Evolutionary conservation across 2,113 vertebrate genomes (phyloP).

Genomic region (Brevimyrus niger): DNA sequence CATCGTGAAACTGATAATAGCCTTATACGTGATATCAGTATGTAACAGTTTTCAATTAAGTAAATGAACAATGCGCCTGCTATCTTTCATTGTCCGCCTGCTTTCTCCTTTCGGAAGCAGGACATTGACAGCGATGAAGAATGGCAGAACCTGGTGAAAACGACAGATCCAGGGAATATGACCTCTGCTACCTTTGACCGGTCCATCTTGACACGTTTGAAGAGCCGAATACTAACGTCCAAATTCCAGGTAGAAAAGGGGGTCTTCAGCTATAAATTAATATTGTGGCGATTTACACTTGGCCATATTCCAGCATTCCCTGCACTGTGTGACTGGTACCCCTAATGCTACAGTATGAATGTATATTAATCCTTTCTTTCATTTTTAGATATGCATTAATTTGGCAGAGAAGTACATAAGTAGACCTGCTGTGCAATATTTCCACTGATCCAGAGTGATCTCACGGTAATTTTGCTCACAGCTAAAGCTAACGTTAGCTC

Average conservation of each 20-base stretch:
- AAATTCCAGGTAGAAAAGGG: constrained; percentile 64
- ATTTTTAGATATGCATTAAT: neutral
- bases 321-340: neutral
- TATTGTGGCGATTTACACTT: neutral
- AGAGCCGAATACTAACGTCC: constrained; percentile 52
- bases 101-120: constrained; percentile 41
- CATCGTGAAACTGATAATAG: neutral
- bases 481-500: neutral
- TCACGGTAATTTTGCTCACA: neutral
- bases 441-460: neutral
- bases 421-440: neutral
- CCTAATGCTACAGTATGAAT: neutral
- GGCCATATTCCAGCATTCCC: neutral
- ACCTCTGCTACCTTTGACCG: constrained; percentile 48
- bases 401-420: neutral
- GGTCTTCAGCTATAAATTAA: neutral
- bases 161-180: constrained; percentile 51
- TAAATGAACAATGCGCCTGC: neutral
- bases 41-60: neutral
- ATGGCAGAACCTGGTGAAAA: constrained; percentile 63
- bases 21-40: neutral
- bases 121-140: constrained; percentile 68
- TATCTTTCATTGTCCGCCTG: neutral
- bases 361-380: neutral
- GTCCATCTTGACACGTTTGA: constrained; percentile 55